phyloP scores from a whole-genome alignment of 2,888 invertebrate species.

The Hyles lineata region DNA sequence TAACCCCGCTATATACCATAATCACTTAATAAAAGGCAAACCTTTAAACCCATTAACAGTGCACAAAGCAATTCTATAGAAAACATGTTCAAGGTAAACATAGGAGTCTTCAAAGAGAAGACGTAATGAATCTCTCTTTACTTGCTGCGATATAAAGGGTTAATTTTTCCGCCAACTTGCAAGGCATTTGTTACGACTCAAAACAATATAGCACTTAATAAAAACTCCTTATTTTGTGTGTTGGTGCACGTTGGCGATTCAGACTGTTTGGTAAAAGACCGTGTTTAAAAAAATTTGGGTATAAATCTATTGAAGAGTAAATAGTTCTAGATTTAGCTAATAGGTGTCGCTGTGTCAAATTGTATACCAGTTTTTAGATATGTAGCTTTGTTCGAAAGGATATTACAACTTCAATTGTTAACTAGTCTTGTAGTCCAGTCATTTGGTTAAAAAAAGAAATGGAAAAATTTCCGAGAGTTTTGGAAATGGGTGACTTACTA shows the following conservation, averaged over 20 bases:
- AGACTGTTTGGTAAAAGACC: not conserved
- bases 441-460: no score
- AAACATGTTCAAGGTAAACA: not conserved
- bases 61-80: not conserved
- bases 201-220: slow-evolving; percentile 30
- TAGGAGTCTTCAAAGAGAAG: not conserved
- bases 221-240: slow-evolving; percentile 26
- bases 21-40: no score
- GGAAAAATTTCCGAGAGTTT: no score
- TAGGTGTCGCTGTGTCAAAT: no score
- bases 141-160: slow-evolving; percentile 16
- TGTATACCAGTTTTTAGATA: no score
- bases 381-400: no score
- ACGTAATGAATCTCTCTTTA: slow-evolving; percentile 11
- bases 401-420: no score
- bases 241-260: not conserved
- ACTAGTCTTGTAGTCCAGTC: no score
- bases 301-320: no score
- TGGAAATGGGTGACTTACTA: no score
- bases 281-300: not conserved
- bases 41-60: not conserved
- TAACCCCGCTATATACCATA: no score
- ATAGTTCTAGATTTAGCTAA: no score
- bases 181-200: slow-evolving; percentile 17
- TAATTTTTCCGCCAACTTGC: slow-evolving; percentile 26